Evolutionary conservation across 64 coral and sea anemone species (phyloP).

Genomic region (Pachyseris speciosa): DNA sequence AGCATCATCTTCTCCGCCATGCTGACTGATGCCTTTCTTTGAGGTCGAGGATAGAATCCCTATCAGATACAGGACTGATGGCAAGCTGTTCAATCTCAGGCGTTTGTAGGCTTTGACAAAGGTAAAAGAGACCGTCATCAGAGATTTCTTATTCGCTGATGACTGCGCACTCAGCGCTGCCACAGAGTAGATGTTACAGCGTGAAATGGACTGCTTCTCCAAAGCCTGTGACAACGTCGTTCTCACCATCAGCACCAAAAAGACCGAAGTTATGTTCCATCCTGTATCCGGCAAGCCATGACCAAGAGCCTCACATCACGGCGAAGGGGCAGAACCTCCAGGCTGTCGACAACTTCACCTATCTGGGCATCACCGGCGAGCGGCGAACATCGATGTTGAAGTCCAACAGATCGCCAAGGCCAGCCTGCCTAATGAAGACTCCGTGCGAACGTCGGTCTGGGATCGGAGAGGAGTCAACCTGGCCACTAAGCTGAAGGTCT

Average conservation of each 20-base stretch:
- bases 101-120: constrained; percentile 5
- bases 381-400: neutral
- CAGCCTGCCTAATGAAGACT: constrained; percentile 22
- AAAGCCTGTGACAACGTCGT: constrained; percentile 7
- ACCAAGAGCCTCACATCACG: neutral
- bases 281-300: neutral
- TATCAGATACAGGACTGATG: constrained; percentile 18
- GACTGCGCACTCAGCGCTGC: neutral
- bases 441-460: neutral
- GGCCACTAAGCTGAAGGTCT: constrained; percentile 3
- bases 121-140: neutral
- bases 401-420: constrained; percentile 34
- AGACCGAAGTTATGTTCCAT: constrained; percentile 50
- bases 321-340: constrained; percentile 17
- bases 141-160: constrained; percentile 31
- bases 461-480: neutral
- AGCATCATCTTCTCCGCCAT: constrained; percentile 34
- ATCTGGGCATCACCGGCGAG: constrained; percentile 2
- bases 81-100: constrained; percentile 24
- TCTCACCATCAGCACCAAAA: constrained; percentile 54
- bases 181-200: too few relatives aligned
- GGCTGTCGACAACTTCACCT: constrained; percentile 30
- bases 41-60: neutral
- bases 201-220: constrained; percentile 9
- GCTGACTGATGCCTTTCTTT: constrained; percentile 16